Conservation (phyloP, 2,113 vertebrate species). For the Pygoscelis antarcticus region DNA sequence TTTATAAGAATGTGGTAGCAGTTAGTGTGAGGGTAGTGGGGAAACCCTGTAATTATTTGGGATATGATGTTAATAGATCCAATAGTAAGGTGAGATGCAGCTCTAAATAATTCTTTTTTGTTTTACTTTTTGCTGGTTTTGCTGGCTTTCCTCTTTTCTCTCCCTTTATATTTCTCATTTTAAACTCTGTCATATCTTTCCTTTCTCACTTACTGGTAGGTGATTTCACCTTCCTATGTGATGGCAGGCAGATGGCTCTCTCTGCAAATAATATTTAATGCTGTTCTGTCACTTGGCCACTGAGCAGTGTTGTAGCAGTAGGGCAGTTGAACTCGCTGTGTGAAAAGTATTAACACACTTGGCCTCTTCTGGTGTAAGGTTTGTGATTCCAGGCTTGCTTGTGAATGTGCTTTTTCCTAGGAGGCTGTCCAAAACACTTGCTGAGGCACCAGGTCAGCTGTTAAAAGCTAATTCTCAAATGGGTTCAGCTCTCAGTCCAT, state of each 20-base stretch:
- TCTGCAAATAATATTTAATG: conserved; percentile 10
- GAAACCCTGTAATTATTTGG: conserved; percentile 48
- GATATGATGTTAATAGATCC: conserved; percentile 38
- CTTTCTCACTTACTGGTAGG: not conserved
- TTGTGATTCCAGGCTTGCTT: conserved; percentile 33
- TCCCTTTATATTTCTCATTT: not conserved
- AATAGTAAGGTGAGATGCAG: not conserved
- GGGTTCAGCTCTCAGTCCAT: conserved; percentile 57
- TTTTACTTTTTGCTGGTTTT: not conserved
- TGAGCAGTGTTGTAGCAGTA: conserved; percentile 30
- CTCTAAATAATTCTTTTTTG: not conserved
- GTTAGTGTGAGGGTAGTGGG: not conserved
- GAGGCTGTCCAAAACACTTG: conserved; percentile 16
- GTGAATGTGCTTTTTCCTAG: conserved; percentile 38
- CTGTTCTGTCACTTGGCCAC: conserved; percentile 45
- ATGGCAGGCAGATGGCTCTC: conserved; percentile 49
- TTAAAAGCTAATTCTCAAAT: conserved; percentile 68
- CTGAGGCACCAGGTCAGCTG: conserved; percentile 57
- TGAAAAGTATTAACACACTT: not conserved
- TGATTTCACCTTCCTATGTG: not conserved
- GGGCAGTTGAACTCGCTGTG: conserved; percentile 27
- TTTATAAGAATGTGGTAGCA: conserved; percentile 29
- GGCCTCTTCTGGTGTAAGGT: conserved; percentile 2
- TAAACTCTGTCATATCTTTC: not conserved
- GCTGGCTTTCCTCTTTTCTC: not conserved